A percentile compares a stretch with the other conserved stretches of the same genome.
Conservation (phyloP, 2,888 invertebrate species). For the Aleiodes leptofemur region DNA sequence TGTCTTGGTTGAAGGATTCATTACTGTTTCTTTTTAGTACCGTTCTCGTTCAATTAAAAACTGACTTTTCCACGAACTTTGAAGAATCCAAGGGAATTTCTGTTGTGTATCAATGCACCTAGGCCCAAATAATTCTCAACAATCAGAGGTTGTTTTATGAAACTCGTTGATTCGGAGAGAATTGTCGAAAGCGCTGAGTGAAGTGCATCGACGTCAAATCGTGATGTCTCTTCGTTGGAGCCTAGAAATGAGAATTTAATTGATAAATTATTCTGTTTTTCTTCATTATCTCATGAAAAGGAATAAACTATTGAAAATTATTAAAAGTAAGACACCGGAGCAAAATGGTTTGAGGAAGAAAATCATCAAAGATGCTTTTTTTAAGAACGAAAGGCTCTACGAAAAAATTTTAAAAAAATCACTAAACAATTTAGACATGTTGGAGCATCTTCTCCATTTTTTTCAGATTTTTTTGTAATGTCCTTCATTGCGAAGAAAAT, state of each 20-base stretch:
- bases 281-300: slow-evolving; percentile 4
- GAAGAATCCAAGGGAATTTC: slow-evolving; percentile 89
- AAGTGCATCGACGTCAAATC: slow-evolving; percentile 67
- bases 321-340: too few species aligned
- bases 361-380: not conserved
- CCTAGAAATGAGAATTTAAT: slow-evolving; percentile 50
- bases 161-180: slow-evolving; percentile 76
- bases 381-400: too few species aligned
- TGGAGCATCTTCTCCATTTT: too few species aligned
- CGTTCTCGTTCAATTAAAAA: slow-evolving; percentile 77
- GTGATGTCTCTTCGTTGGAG: slow-evolving; percentile 64
- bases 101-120: slow-evolving; percentile 88
- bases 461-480: too few species aligned
- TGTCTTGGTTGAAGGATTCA: slow-evolving; percentile 13
- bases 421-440: too few species aligned
- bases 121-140: slow-evolving; percentile 89
- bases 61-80: slow-evolving; percentile 91
- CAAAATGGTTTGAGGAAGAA: too few species aligned
- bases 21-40: slow-evolving; percentile 3
- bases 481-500: too few species aligned
- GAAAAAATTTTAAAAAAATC: too few species aligned
- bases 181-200: slow-evolving; percentile 62
- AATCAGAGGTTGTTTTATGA: slow-evolving; percentile 83
- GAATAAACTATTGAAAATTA: too few species aligned
- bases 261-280: not conserved